phyloP scores from a whole-genome alignment of 2,888 invertebrate species.

The Junonia oenone region DNA sequence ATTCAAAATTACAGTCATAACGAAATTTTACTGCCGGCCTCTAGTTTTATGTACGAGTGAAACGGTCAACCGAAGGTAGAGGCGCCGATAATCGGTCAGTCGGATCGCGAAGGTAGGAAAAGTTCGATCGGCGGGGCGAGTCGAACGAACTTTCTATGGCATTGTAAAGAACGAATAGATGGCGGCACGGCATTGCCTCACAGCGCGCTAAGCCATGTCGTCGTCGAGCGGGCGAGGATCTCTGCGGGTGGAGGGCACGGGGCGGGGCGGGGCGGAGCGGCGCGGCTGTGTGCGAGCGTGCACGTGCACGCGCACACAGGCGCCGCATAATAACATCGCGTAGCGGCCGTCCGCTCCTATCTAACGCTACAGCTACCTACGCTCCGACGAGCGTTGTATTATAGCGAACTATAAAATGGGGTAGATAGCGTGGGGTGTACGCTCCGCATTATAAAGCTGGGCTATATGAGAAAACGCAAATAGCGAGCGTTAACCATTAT shows the following conservation, averaged over 20 bases:
- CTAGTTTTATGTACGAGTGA: neutral
- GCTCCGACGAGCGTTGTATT: slow-evolving; percentile 50
- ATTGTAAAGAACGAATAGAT: slow-evolving; percentile 74
- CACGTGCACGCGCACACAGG: slow-evolving; percentile 51
- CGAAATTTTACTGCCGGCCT: neutral
- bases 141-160: slow-evolving; percentile 77
- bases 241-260: slow-evolving; percentile 39
- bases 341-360: slow-evolving; percentile 62
- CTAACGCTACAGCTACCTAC: slow-evolving; percentile 67
- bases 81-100: slow-evolving; percentile 24
- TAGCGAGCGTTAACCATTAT: slow-evolving; percentile 25
- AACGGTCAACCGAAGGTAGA: slow-evolving; percentile 19
- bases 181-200: slow-evolving; percentile 75
- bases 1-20: slow-evolving; percentile 33
- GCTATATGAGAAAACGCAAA: slow-evolving; percentile 33
- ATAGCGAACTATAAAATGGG: slow-evolving; percentile 57
- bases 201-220: slow-evolving; percentile 65
- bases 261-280: slow-evolving; percentile 33
- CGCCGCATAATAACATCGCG: slow-evolving; percentile 59
- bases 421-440: slow-evolving; percentile 60
- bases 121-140: slow-evolving; percentile 70
- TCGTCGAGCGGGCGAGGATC: slow-evolving; percentile 48
- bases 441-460: slow-evolving; percentile 49
- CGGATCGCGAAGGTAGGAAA: slow-evolving; percentile 64
- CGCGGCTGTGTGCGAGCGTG: slow-evolving; percentile 41